A percentile compares a stretch with the other conserved stretches of the same genome.
These are phyloP conservation scores for Alligator mississippiensis DNA, from an alignment of 2,113 vertebrate genomes.

Conservation along the genomic window DNA sequence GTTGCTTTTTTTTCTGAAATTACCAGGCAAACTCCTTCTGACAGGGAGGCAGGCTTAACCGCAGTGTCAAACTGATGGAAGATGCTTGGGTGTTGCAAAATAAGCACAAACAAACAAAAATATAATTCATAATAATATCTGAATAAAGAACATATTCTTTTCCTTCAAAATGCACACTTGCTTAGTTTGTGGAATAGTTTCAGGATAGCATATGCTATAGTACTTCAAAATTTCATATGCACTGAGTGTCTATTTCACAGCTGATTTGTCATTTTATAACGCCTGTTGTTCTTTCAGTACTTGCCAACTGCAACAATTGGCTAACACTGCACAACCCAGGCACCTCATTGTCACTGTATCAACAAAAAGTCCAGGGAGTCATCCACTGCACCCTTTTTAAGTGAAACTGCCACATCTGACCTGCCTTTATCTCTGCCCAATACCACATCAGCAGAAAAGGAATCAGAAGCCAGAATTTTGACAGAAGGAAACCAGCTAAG, in stretches of 20 bases:
- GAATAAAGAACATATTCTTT: background rate
- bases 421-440: conserved; percentile 17
- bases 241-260: conserved; percentile 53
- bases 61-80: background rate
- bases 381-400: conserved; percentile 43
- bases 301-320: conserved; percentile 35
- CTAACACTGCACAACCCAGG: conserved; percentile 58
- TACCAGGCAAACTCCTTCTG: background rate
- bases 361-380: conserved; percentile 16
- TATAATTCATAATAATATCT: background rate
- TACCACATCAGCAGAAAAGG: background rate
- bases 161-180: conserved; percentile 38
- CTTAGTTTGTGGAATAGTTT: conserved; percentile 1
- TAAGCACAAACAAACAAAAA: background rate
- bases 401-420: background rate
- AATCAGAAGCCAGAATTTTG: fast-evolving
- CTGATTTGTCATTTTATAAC: conserved; percentile 67
- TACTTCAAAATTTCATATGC: conserved; percentile 43
- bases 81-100: background rate
- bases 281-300: conserved; percentile 28
- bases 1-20: background rate
- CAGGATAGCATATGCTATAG: conserved; percentile 7
- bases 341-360: conserved; percentile 64
- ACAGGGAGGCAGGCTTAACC: background rate
- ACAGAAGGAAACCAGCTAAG: background rate